Conservation (phyloP, 2,888 invertebrate genomes). For the Melolontha melolontha region DNA sequence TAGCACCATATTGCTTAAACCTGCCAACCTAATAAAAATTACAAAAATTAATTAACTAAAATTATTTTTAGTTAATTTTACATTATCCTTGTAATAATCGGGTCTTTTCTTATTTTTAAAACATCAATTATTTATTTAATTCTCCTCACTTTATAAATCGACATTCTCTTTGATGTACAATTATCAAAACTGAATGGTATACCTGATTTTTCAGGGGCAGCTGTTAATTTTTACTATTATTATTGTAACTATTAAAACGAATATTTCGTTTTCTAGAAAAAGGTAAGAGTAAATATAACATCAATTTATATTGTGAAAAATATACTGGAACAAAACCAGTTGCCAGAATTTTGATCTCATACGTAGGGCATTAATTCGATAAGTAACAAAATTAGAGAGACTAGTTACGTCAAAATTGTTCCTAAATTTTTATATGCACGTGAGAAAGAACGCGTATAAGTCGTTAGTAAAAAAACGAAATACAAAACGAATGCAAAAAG, state of each 20-base stretch:
- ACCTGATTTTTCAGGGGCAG: conserved; percentile 27
- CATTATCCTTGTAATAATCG: too few species aligned
- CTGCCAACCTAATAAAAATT: background rate
- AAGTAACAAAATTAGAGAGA: conserved; percentile 30
- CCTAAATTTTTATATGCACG: conserved; percentile 34
- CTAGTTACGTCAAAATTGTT: conserved; percentile 39
- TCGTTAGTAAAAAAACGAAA: conserved; percentile 20
- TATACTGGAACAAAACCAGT: conserved; percentile 27
- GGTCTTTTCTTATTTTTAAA: background rate
- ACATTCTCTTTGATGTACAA: conserved; percentile 26
- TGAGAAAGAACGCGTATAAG: conserved; percentile 2
- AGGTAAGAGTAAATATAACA: conserved; percentile 12
- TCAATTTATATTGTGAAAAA: conserved; percentile 36
- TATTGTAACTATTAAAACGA: conserved; percentile 5
- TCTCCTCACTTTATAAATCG: background rate
- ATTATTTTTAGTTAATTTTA: background rate
- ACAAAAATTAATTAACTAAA: background rate
- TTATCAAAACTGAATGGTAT: conserved; percentile 13
- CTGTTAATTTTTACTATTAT: conserved; percentile 26
- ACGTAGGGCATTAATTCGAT: conserved; percentile 43
- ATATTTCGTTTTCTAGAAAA: conserved; percentile 27
- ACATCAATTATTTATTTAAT: background rate
- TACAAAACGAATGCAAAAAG: conserved; percentile 8
- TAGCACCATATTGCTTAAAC: background rate
- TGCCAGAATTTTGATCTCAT: conserved; percentile 42